These are phyloP conservation scores for Creontiades dilutus DNA, from an alignment of 2,888 invertebrate genomes.

Conservation along the genomic window DNA sequence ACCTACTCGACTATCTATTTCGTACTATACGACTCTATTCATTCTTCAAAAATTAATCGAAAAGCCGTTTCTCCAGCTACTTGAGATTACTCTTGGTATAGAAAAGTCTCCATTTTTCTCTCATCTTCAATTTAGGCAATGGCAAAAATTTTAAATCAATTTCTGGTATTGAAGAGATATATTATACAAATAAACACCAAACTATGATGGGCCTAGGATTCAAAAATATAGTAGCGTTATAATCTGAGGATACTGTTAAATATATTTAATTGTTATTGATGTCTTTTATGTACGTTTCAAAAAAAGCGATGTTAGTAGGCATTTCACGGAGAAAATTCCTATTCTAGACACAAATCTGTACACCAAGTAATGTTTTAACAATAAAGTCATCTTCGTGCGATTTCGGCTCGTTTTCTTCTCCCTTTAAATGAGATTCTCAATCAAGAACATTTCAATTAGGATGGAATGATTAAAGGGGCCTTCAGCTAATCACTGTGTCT, in stretches of 20 bases:
- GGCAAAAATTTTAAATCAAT: background rate
- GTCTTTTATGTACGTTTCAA: constrained; percentile 65
- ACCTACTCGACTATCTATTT: constrained; percentile 6
- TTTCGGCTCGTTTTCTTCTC: background rate
- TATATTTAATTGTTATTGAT: constrained; percentile 68
- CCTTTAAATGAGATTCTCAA: too few relatives aligned
- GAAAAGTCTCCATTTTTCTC: constrained; percentile 30
- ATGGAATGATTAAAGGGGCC: too few relatives aligned
- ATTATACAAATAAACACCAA: constrained; percentile 65
- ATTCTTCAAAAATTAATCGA: constrained; percentile 14
- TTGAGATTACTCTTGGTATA: background rate
- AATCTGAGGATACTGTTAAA: constrained; percentile 64
- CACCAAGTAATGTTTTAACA: constrained; percentile 62
- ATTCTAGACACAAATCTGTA: constrained; percentile 67
- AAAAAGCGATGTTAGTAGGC: constrained; percentile 54
- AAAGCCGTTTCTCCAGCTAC: background rate
- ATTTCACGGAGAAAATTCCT: constrained; percentile 47
- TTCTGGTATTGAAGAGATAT: constrained; percentile 30
- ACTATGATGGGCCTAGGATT: constrained; percentile 65
- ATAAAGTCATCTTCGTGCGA: constrained; percentile 65
- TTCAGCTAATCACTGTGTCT: too few relatives aligned
- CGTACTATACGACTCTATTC: constrained; percentile 18
- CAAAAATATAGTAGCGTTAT: constrained; percentile 62
- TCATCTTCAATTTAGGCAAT: background rate
- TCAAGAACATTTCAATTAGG: too few relatives aligned